Base-by-base conservation (phyloP, 2,113 vertebrate genomes). In the Acrocephalus arundinaceus region DNA sequence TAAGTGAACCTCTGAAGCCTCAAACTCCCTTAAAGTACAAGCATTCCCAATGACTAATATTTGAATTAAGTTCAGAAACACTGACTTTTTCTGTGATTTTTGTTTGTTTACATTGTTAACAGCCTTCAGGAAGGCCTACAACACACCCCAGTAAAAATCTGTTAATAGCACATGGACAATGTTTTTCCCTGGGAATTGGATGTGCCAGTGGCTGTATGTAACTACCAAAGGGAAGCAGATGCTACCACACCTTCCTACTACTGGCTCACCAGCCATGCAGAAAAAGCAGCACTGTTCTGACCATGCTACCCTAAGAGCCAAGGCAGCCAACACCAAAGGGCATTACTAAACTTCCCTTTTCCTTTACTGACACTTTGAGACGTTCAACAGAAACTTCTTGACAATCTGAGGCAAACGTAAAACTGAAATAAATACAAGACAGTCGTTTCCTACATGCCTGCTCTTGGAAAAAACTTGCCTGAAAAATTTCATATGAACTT, bases 141-240 rank as follows among this genome's bases (percentile, higher is more conserved):
- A n/a, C n/a, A 52, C 49, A 30, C 13, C 9, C 19, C 3, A 37
- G 23, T 16, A 46, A 61, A 2, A 2, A 11, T 59, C 30, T 58
- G 33, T 37, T 76, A 37, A 70, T 3, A 33, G 43, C 11, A 7
- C n/a, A 25, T 1, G 2, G 3, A 51, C 3, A 6, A 3, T 16
- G 43, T 24, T 83, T 77, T 78, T 16, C 28, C 18, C 39, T 27
- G 39, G 45, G 55, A 93, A 68, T 4, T n/a, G 3, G 2, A 33
- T 12, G 13, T 3, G 62, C 75, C 30, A 49, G 19, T 14, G 65
- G 35, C 55, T 77, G 67, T 27, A n/a, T 19, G 4, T 5, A 62
- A 66, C 35, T 22, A 65, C 13, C 51, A 71, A 33, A 46, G 3
- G 30, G 45, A 62, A 76, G 63, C 23, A 74, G 46, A 63, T 0